These are phyloP conservation scores for Meloidogyne hapla DNA, from an alignment of 1,140 invertebrate genomes.

Conservation along the genomic window DNA sequence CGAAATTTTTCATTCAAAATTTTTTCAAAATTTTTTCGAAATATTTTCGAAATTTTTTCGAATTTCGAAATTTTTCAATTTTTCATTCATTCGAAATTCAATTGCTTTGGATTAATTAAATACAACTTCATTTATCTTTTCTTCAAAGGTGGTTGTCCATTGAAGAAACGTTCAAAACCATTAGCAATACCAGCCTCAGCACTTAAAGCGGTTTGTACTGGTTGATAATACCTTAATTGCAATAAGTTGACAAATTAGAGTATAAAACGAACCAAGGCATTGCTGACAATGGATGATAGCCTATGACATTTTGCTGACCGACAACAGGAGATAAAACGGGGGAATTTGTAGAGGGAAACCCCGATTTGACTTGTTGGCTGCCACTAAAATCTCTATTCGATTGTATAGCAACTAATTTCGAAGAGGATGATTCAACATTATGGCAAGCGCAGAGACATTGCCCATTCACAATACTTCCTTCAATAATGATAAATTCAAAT, in stretches of 20 bases:
- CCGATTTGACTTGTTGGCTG: background rate
- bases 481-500: background rate
- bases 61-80: too few relatives aligned
- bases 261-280: slow-evolving; percentile 26
- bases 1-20: too few relatives aligned
- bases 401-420: background rate
- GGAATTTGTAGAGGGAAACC: background rate
- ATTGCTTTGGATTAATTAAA: too few relatives aligned
- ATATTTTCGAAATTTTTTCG: too few relatives aligned
- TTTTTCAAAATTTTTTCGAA: too few relatives aligned
- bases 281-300: background rate
- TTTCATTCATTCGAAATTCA: too few relatives aligned
- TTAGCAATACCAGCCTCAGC: slow-evolving; percentile 45
- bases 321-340: background rate
- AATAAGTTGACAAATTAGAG: background rate
- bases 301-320: background rate
- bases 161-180: slow-evolving; percentile 51
- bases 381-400: background rate
- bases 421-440: slow-evolving; percentile 19
- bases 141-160: slow-evolving; percentile 40
- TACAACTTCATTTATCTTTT: slow-evolving; percentile 13
- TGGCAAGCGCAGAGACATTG: slow-evolving; percentile 54
- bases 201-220: slow-evolving; percentile 35
- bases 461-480: slow-evolving; percentile 45
- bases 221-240: slow-evolving; percentile 26